Percentiles rank a stretch among this genome's conserved stretches.
phyloP scores from a whole-genome alignment of 2,113 vertebrate genomes.

The Notiomystis cincta region DNA sequence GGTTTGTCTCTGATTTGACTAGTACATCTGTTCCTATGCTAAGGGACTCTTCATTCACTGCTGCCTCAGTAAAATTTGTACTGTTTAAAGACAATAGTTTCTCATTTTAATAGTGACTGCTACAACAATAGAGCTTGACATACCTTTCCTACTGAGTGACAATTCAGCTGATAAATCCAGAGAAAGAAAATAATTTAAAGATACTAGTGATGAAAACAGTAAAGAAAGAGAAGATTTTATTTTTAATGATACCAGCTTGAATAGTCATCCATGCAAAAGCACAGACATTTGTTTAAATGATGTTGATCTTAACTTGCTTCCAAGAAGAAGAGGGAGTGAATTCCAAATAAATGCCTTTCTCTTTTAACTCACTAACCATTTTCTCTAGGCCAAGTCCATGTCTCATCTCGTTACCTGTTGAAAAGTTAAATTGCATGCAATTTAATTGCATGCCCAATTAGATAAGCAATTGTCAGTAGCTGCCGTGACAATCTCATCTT shows the following conservation, averaged over 20 bases:
- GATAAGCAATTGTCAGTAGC: not conserved
- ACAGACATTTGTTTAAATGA: not conserved
- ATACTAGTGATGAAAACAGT: not conserved
- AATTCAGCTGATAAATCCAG: not conserved
- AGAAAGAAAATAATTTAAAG: not conserved
- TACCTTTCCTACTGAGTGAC: not conserved
- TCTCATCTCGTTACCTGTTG: not conserved
- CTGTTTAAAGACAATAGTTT: not conserved
- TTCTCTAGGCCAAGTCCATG: not conserved
- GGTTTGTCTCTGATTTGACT: not conserved
- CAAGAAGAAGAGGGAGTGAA: not conserved
- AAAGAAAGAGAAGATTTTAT: not conserved
- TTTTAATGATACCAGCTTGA: not conserved
- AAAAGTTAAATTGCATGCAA: slow-evolving; percentile 17
- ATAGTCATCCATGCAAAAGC: not conserved
- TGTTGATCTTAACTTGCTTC: not conserved
- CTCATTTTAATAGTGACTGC: not conserved
- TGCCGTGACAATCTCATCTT: not conserved
- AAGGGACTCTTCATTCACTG: not conserved
- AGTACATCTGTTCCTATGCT: not conserved
- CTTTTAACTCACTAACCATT: not conserved
- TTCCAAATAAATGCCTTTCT: not conserved
- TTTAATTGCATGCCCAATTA: not conserved
- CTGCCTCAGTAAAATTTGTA: not conserved
- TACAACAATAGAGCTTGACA: not conserved